A percentile compares a stretch with the other conserved stretches of the same genome.
These are phyloP conservation scores for Emydocephalus ijimae DNA, from an alignment of 2,113 vertebrate genomes.

Conservation along the genomic window DNA sequence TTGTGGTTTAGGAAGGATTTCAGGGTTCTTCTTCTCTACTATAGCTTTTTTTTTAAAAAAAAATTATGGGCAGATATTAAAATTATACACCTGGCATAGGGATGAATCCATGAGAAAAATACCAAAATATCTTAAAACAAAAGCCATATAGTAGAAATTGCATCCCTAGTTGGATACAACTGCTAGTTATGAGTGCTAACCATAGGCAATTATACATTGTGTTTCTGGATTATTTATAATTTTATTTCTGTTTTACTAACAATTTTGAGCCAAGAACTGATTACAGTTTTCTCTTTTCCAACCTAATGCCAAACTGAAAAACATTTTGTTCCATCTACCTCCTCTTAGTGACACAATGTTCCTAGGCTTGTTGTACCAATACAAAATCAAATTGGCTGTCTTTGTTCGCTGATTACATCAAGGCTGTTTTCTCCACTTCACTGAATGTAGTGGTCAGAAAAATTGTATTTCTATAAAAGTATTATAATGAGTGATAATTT, in stretches of 20 bases:
- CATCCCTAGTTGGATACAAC: constrained; percentile 38
- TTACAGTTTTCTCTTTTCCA: constrained; percentile 53
- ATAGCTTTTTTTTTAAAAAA: background rate
- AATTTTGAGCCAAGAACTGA: constrained; percentile 53
- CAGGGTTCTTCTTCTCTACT: constrained; percentile 15
- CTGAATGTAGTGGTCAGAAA: constrained; percentile 37
- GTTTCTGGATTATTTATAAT: constrained; percentile 23
- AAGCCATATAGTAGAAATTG: constrained; percentile 31
- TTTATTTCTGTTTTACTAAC: constrained; percentile 53
- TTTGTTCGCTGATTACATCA: constrained; percentile 42
- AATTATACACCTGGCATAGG: constrained; percentile 2
- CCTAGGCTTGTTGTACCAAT: constrained; percentile 57
- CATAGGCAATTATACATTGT: constrained; percentile 24
- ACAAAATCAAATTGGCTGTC: constrained; percentile 52
- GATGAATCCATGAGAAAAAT: constrained; percentile 22
- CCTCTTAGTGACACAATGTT: constrained; percentile 50
- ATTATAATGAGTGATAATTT: background rate
- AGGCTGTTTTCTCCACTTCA: constrained; percentile 34
- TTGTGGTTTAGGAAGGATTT: background rate
- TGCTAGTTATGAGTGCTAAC: constrained; percentile 35
- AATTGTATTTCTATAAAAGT: background rate
- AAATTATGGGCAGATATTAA: constrained; percentile 40
- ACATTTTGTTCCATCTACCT: constrained; percentile 60
- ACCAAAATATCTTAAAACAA: constrained; percentile 25
- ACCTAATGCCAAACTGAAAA: constrained; percentile 61